These are phyloP conservation scores for Labeo calbasu DNA, from an alignment of 2,797 vertebrate species.

Conservation along the genomic window DNA sequence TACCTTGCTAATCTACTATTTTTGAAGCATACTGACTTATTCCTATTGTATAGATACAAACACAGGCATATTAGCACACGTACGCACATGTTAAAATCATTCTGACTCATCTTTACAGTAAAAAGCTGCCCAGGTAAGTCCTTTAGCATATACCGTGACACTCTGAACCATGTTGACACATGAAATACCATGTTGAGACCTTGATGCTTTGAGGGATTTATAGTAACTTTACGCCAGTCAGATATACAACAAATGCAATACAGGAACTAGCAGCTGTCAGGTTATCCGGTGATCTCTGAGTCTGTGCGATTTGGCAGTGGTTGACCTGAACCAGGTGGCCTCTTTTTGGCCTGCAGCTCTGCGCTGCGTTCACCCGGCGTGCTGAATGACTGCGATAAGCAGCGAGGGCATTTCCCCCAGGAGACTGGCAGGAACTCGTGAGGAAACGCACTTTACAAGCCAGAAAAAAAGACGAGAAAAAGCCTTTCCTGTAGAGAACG, in stretches of 20 bases:
- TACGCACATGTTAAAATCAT: background rate
- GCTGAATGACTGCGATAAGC: constrained; percentile 64
- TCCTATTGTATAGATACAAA: background rate
- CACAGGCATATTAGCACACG: constrained; percentile 3
- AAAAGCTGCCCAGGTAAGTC: constrained; percentile 15
- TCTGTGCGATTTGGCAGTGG: constrained; percentile 56
- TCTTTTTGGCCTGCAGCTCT: constrained; percentile 56
- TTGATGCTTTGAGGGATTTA: constrained; percentile 36
- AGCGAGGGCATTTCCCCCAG: constrained; percentile 66
- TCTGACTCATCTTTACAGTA: constrained; percentile 29
- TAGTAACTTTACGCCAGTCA: background rate
- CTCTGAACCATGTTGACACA: constrained; percentile 29
- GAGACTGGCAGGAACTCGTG: constrained; percentile 58
- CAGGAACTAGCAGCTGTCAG: constrained; percentile 45
- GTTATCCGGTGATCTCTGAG: constrained; percentile 25
- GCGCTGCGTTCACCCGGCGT: constrained; percentile 49
- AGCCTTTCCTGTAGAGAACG: constrained; percentile 56
- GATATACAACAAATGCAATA: constrained; percentile 33
- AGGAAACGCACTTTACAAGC: constrained; percentile 67
- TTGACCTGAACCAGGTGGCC: constrained; percentile 61
- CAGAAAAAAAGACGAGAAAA: constrained; percentile 49
- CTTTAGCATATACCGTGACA: constrained; percentile 15
- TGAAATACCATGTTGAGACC: constrained; percentile 26
- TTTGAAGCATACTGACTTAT: background rate
- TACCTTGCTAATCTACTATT: background rate